Base-by-base conservation (phyloP, 2,113 vertebrate genomes). In the Cololabis saira region DNA sequence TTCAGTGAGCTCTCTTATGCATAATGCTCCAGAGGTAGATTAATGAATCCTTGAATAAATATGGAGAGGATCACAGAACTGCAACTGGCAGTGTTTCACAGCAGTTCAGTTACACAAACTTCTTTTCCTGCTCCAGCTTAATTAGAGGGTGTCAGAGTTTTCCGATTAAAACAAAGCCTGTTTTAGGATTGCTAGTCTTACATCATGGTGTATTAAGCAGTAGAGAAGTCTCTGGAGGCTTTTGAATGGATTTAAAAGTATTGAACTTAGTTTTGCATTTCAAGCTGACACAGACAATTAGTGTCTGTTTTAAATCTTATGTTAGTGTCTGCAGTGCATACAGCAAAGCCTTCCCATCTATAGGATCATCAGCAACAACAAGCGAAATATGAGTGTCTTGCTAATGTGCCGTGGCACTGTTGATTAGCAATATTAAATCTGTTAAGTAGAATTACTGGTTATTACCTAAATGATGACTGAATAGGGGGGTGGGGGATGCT, bases 151-250 rank as follows among this genome's bases (percentile, higher is more conserved):
- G 33, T 37, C 33, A 11, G 33, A 37, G 33, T 37, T 37, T 37
- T 37, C 66, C 74, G 79, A 85, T 84, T 74, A 82, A 78, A 87
- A 78, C 21, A 70, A 75, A 82, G 50, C 54, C 59, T 18, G 47
- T 56, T 69, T 37, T 7, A 81, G 71, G 67, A 79, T 59, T 59
- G 14, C 58, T 12, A 18, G 54, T 69, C 65, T 87, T 71, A 73
- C 54, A 74, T 85, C 71, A 81, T 73, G 54, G 68, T 64, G 67
- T 40, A 58, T 68, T 70, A 45, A 49, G 51, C 22, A 49, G 77
- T 50, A n/a, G 53, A 48, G 56, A 50, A 18, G 49, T 53, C n/a
- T 80, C 57, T 47, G 27, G 53, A 69, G 59, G 70, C 73, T 64
- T 72, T 75, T 2, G 3, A 37, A 37, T 37, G 71, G 71, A 76